Conservation (phyloP, 2,113 vertebrate species). For the Echinops telfairi region DNA sequence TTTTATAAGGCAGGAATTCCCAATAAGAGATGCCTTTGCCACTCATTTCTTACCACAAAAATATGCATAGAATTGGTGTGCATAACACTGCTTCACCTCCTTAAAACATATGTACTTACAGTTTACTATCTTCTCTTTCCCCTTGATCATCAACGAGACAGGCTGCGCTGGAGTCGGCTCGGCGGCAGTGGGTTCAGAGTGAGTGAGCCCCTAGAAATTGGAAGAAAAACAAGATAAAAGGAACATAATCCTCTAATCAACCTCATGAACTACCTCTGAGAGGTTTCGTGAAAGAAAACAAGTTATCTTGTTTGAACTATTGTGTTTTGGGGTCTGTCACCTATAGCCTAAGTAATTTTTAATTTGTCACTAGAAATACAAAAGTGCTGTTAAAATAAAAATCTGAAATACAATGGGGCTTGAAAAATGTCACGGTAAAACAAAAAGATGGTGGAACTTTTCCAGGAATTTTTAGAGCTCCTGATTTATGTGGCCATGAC, state of each 20-base stretch:
- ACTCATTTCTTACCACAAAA: background rate
- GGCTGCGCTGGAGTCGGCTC: background rate
- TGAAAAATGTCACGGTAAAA: too few species aligned
- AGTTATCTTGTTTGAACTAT: background rate
- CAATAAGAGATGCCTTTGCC: background rate
- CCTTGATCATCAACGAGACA: background rate
- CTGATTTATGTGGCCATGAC: background rate
- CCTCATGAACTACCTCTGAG: background rate
- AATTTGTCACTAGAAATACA: background rate
- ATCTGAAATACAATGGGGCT: background rate
- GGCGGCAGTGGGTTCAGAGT: background rate
- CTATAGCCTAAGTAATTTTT: background rate
- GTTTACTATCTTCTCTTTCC: background rate
- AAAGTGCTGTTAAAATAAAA: background rate
- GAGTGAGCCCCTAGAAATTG: background rate
- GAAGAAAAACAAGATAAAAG: background rate
- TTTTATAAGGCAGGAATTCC: background rate
- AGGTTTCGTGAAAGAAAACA: slow-evolving; percentile 1
- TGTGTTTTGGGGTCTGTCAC: background rate
- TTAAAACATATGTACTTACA: background rate
- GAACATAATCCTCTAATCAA: background rate
- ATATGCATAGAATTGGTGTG: background rate
- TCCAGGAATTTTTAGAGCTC: too few species aligned
- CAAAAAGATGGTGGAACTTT: too few species aligned
- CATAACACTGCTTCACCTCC: background rate